Evolutionary conservation across 2,888 invertebrate species (phyloP), one percentile per base, ranked within the genome.

Genomic region (Drosophila buzzatii): DNA sequence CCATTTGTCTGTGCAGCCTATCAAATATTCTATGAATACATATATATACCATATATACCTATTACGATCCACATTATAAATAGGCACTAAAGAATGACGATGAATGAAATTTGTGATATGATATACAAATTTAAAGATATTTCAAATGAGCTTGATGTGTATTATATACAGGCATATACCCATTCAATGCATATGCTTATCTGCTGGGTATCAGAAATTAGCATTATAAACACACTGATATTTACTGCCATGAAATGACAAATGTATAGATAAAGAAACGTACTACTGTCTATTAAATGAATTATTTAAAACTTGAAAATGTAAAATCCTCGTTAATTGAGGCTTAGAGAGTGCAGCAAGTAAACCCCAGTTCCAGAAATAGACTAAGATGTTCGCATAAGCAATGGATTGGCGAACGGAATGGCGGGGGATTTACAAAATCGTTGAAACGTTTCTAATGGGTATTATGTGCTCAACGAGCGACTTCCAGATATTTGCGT

Each of bases 401-500:
- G 18, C 16, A 14, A 7, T 37, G 41, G 16, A 47, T 27, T 6
- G 12, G 9, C 9, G 4, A 37, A 10, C 35, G 33, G 20, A 16
- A 8, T 27, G n/a, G 27, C 7, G 23, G 35, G 66, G 47, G 5
- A n/a, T 3, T 56, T 62, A 51, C 71, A 18, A n/a, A 60, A 49
- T 58, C 57, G 45, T 49, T 31, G 49, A 73, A 58, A 73, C 60
- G 47, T 33, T 52, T 27, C 53, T 52, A 73, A 81, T 81, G 62
- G 45, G 57, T 31, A 45, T 53, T 73, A 52, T 81, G 70, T 77
- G 73, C 70, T 67, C 65, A 78, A 77, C 74, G 55, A 67, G 69
- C 65, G 55, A 77, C 67, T 70, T 69, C 62, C 62, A 76, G 61
- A 71, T 31, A 62, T 55, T 70, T 59, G 51, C 56, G 45, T 45